Evolutionary conservation across 1,140 invertebrate species (phyloP), one percentile per base, ranked within the genome.

Genomic region (Ectropis grisescens): DNA sequence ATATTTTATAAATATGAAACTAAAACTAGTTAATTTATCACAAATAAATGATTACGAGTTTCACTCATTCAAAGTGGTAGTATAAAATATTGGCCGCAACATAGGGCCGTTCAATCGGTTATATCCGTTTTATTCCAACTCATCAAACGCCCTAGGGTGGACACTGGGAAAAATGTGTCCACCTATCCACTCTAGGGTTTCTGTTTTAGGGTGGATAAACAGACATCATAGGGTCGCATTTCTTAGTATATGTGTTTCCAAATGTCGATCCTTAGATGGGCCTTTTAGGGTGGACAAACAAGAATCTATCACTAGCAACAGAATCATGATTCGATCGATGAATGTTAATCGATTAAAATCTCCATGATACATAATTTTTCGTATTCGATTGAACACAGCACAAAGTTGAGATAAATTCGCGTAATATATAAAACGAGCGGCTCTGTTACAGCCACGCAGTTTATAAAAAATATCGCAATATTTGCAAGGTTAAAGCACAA

Each of bases 21-120:
- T 46, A 49, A 37, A 47, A 56, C 35, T 51, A 51, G 26, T 49
- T 39, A 48, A 50, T 66, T 46, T 58, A 72, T 72, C 68, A 72
- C 68, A 72, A 65, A 54, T 47, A 54, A 61, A 48, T 48, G 39
- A 39, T 50, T 41, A 43, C 51, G 56, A 69, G 68, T 76, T 50
- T 47, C 13, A 59, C 59, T 58, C 58, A 42, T 38, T n/a, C n/a
- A 2, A 26, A 26, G 24, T 26, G 6, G 10, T 26, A 26, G 6
- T n/a, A 10, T 26, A 26, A n/a, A n/a, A n/a, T n/a, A n/a, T 26
- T 26, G 6, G 24, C 10, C 6, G 2, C 24, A 26, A 6, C 10
- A 26, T 10, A 26, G 9, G 19, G 4, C 4, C 4, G 19, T 22
- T 5, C 19, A 22, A 5, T 9, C 9, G 19, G 19, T 22, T 22